Evolutionary conservation across 2,888 invertebrate genomes (phyloP).

Genomic region (Troglohyphantes excavatus): DNA sequence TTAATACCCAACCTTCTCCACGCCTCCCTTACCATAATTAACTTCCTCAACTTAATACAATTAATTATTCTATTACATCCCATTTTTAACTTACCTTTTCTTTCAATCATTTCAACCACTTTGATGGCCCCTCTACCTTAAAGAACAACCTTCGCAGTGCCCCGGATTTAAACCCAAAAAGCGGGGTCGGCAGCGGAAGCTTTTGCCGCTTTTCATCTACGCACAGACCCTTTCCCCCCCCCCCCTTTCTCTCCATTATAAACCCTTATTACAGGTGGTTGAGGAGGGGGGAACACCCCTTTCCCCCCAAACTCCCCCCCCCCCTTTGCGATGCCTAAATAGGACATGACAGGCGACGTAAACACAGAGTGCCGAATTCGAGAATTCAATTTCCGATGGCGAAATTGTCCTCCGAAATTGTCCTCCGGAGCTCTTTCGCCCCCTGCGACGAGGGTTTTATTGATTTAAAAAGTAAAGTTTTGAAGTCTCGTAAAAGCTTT

Average conservation of each 20-base stretch:
- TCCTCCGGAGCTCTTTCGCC: background rate
- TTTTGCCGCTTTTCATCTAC: too few relatives aligned
- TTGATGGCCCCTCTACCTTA: too few relatives aligned
- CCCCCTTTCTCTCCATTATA: background rate
- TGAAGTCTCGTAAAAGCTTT: conserved; percentile 49
- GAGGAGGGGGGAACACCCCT: background rate
- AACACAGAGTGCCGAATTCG: conserved; percentile 65
- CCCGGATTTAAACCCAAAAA: too few relatives aligned
- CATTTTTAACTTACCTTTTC: too few relatives aligned
- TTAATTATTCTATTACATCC: too few relatives aligned
- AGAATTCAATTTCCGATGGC: conserved; percentile 68
- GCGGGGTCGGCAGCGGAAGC: too few relatives aligned
- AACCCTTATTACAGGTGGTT: background rate
- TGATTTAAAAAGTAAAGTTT: conserved; percentile 71
- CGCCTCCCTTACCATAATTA: too few relatives aligned
- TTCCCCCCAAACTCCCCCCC: background rate
- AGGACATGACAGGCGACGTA: conserved; percentile 66
- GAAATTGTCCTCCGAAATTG: conserved; percentile 69
- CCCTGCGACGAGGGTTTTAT: conserved; percentile 39
- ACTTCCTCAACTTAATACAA: too few relatives aligned
- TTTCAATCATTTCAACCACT: too few relatives aligned
- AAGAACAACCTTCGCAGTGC: too few relatives aligned
- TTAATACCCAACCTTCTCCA: too few relatives aligned
- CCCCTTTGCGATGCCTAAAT: conserved; percentile 47
- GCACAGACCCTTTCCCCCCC: too few relatives aligned